Base-by-base conservation (phyloP, 2,888 invertebrate genomes). In the Fragum sueziense region DNA sequence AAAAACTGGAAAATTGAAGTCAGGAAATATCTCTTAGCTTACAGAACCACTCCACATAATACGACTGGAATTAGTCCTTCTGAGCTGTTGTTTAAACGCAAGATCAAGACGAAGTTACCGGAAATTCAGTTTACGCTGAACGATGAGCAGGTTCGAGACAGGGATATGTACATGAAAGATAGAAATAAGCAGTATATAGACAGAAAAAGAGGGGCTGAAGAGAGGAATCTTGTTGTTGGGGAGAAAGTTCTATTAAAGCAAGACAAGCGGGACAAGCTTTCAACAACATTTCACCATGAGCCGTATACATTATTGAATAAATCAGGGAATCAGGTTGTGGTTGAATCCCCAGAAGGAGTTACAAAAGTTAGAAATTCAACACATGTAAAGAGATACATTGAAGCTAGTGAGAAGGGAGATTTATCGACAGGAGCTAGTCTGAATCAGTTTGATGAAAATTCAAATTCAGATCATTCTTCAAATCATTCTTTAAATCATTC, bases 11-110 rank as follows among this genome's bases (percentile, higher is more conserved):
- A 75, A 62, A 34, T 22, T 20, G 84, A 86, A 61, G 0, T 83
- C 14, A 14, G 65, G 11, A 83, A 79, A 47, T 81, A 80, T 33
- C 27, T 87, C 6, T 6, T 85, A 3, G 74, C 80, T 6, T 83
- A 85, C 69, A n/a, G 80, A 6, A 72, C 72, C n/a, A 82, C 77
- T 67, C 86, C 80, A 68, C 85, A 85, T 25, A 59, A 29, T 29
- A 79, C 79, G 20, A n/a, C n/a, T n/a, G n/a, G n/a, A n/a, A n/a
- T n/a, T n/a, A n/a, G n/a, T n/a, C n/a, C n/a, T n/a, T n/a, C n/a
- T n/a, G n/a, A n/a, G n/a, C n/a, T n/a, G n/a, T n/a, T n/a, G n/a
- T n/a, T n/a, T n/a, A n/a, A n/a, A 25, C 54, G 82, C 14, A 70
- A 77, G 61, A 52, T 85, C 7, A n/a, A 74, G 17, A 76, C 85